Evolutionary conservation across 2,888 invertebrate species (phyloP), one percentile per base, ranked within the genome.

Genomic region (Myathropa florea): DNA sequence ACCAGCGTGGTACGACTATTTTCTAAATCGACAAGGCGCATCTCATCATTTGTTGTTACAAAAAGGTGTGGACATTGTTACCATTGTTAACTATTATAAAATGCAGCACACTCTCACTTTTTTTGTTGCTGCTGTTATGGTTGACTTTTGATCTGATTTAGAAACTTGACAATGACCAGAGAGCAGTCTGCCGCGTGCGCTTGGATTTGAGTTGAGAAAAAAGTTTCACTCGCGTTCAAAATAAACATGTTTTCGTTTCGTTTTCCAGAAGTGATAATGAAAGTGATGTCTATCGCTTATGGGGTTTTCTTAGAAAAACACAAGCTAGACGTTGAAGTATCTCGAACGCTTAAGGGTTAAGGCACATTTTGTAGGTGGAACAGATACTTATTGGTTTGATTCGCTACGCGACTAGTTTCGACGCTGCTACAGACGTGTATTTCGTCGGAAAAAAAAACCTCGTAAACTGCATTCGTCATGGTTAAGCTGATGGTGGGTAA

Each of bases 131-230:
- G 46, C 10, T 46, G 30, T 55, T 77, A 30, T 77, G 61, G 55
- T 26, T 64, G 78, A 78, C 78, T 78, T 71, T 78, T 78, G 78
- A 78, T 78, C 78, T 78, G 63, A 78, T 78, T 78, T 78, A 63
- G 78, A 71, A 78, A 77, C 77, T 63, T 36, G 77, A 70, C 53
- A 60, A 36, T 30, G 61, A 21, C 26, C 14, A 53, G 23, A 14
- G 21, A 7, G 61, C 12, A n/a, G n/a, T n/a, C n/a, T n/a, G n/a
- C n/a, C n/a, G 14, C 23, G 12, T n/a, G 12, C 28, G 24, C n/a
- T 24, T 14, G 12, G n/a, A 23, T 23, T 26, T 7, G 61, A 4
- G 7, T 18, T n/a, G 9, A 59, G n/a, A 55, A 30, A 75, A 61
- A 77, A 63, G 57, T 78, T 78, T 78, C 78, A 78, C 78, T 78